A percentile compares a stretch with the other conserved stretches of the same genome.
These are phyloP conservation scores for Eurystomus glaucurus DNA, from an alignment of 2,797 vertebrate species.

Conservation along the genomic window DNA sequence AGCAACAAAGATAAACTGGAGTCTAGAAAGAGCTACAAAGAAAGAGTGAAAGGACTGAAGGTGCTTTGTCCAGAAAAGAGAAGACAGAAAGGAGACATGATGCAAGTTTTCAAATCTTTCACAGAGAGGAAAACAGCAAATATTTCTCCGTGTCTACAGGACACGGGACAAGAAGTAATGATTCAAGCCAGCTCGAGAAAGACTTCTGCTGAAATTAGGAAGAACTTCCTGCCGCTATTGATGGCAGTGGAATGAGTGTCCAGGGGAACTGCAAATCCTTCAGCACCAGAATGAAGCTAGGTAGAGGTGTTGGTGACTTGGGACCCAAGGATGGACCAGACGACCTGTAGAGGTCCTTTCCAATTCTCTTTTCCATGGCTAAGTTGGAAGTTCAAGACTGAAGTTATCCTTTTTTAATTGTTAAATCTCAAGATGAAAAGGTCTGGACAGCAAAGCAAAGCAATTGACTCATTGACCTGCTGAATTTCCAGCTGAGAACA, in stretches of 20 bases:
- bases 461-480: fast-evolving
- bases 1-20: neutral
- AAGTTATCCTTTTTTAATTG: neutral
- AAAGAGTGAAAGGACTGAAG: neutral
- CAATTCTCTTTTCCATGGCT: neutral
- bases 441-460: neutral
- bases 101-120: neutral
- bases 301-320: neutral
- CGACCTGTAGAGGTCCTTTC: neutral
- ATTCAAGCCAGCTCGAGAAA: fast-evolving
- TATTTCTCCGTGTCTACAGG: neutral
- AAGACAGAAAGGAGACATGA: neutral
- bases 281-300: neutral
- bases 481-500: neutral
- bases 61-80: neutral
- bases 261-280: neutral
- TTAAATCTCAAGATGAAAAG: neutral
- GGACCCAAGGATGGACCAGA: neutral
- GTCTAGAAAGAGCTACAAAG: neutral
- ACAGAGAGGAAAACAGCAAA: neutral
- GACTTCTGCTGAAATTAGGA: neutral
- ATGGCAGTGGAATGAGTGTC: neutral
- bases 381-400: neutral
- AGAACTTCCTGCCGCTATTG: neutral
- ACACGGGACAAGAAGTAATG: neutral